Conservation (phyloP, 53 echinoderm and acorn worm species). For the Mesocentrotus franciscanus region DNA sequence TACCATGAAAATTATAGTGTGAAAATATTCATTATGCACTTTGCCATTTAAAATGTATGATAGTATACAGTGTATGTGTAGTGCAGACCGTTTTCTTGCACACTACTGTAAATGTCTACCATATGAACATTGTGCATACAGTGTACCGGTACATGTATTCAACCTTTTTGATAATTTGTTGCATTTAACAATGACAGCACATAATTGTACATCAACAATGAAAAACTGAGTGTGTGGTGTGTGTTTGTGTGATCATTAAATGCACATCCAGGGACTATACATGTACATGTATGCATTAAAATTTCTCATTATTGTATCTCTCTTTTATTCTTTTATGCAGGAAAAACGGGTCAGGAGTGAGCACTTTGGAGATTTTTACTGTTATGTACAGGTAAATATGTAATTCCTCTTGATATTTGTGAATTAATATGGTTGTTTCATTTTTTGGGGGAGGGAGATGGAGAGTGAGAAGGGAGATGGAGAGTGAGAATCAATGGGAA, state of each 20-base stretch:
- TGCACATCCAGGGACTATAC: not conserved
- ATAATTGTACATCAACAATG: no score
- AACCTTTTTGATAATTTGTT: not conserved
- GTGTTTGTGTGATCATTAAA: not conserved
- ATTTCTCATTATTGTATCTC: not conserved
- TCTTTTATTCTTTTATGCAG: conserved; percentile 70
- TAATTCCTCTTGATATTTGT: not conserved
- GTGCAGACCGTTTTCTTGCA: no score
- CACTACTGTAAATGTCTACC: not conserved
- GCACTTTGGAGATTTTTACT: conserved; percentile 80
- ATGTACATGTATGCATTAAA: not conserved
- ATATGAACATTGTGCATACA: not conserved
- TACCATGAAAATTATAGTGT: not conserved
- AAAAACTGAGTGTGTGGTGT: not conserved
- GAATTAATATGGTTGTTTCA: not conserved
- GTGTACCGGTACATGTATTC: no score
- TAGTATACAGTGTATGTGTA: not conserved
- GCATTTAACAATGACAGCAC: no score
- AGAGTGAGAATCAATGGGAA: not conserved
- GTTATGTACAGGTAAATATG: conserved; percentile 85
- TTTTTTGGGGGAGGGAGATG: not conserved
- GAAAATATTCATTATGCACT: not conserved
- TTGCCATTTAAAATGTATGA: not conserved
- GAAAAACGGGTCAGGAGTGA: conserved; percentile 81
- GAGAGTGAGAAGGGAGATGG: not conserved